Evolutionary conservation across 2,888 invertebrate species (phyloP), one percentile per base, ranked within the genome.

Genomic region (Drosophila nigricruria): DNA sequence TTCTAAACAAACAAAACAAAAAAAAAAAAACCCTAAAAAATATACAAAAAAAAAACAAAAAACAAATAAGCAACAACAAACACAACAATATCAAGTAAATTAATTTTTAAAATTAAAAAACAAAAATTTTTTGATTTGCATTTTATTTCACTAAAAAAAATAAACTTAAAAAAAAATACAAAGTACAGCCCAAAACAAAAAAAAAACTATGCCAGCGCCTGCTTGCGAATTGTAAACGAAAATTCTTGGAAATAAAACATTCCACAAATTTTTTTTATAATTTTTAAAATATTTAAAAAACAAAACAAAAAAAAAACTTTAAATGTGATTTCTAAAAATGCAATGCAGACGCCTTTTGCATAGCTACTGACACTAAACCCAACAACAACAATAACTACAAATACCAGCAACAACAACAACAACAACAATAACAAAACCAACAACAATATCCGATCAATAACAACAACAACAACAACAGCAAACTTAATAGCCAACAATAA

Each of bases 391-490:
- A 70, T 64, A 80, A 75, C 75, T 79, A 75, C 75, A 79, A 72
- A 63, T 76, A 72, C 77, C 58, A 63, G 32, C 36, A 74, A 74
- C 73, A 79, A 73, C 75, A 82, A 65, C 75, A 82, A 65, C 49
- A 64, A 53, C 73, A 75, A 73, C 77, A 78, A 72, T 56, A 79
- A 68, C 74, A 79, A 73, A 73, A 79, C 81, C 78, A 77, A 60
- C 77, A 68, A 79, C 74, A 90, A 83, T 89, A 86, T 79, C 87
- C 88, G 88, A 90, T 89, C 89, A 88, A 82, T 81, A 88, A 82
- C 74, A 82, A 81, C 66, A 81, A 72, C 71, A 80, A 77, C 60
- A 52, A 49, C 72, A 82, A 83, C 69, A 79, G 65, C 68, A 74
- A 49, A 63, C 65, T 56, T 66, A 82, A 88, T 67, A 77, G 73